Evolutionary conservation across 1,140 invertebrate species (phyloP).

Genomic region (Bombus haemorrhoidalis): DNA sequence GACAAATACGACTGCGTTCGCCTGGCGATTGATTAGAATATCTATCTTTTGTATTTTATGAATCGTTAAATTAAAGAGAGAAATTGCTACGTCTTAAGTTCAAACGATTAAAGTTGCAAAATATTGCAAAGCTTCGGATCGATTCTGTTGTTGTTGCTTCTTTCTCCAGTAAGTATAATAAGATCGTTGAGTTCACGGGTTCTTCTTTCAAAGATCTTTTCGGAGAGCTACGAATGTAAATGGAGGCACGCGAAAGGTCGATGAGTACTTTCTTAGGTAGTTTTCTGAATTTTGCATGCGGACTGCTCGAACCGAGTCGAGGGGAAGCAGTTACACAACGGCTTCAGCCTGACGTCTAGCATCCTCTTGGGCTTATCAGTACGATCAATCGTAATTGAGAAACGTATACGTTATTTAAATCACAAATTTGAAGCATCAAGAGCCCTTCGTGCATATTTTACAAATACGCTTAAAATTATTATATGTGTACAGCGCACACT

Average conservation of each 20-base stretch:
- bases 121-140: not conserved
- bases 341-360: not conserved
- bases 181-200: too few relatives aligned
- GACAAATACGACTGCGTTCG: too few relatives aligned
- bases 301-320: not conserved
- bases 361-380: not conserved
- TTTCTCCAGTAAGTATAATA: not conserved
- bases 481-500: too few relatives aligned
- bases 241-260: not conserved
- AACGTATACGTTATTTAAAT: not conserved
- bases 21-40: too few relatives aligned
- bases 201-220: not conserved
- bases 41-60: too few relatives aligned
- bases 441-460: not conserved
- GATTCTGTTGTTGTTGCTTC: too few relatives aligned
- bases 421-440: not conserved
- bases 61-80: too few relatives aligned
- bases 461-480: not conserved
- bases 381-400: not conserved
- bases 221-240: not conserved
- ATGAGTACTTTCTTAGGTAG: not conserved
- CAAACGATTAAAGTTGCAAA: not conserved
- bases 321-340: not conserved
- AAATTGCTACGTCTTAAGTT: too few relatives aligned
- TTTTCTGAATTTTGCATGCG: conserved; percentile 24